phyloP scores from a whole-genome alignment of 2,888 invertebrate genomes.

The Tachina grossa region DNA sequence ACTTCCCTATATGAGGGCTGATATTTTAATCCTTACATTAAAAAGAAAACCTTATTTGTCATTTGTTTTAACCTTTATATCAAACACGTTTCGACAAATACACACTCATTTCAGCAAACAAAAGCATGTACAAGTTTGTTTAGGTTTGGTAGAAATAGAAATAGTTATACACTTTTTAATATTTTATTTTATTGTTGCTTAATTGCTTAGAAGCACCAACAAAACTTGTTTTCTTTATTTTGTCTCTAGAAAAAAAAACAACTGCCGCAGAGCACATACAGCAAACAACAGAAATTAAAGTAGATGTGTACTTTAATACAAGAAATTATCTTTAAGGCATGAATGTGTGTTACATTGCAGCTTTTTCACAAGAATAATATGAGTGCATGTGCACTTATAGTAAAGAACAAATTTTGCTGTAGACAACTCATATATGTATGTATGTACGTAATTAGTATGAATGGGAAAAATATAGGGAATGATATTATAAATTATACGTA shows the following conservation, averaged over 20 bases:
- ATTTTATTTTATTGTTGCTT: constrained; percentile 38
- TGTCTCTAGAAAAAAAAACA: constrained; percentile 33
- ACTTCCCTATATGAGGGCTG: neutral
- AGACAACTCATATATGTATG: neutral
- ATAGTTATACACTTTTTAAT: constrained; percentile 30
- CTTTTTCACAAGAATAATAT: constrained; percentile 6
- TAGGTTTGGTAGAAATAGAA: neutral
- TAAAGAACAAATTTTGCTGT: constrained; percentile 7
- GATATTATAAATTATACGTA: no score
- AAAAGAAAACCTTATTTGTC: neutral
- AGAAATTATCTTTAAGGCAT: constrained; percentile 9
- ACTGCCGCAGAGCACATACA: constrained; percentile 34
- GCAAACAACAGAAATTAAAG: constrained; percentile 11
- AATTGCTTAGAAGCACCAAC: constrained; percentile 62
- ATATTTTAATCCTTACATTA: neutral
- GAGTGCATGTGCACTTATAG: constrained; percentile 29
- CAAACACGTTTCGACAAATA: neutral
- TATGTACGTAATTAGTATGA: no score
- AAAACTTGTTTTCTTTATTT: constrained; percentile 33
- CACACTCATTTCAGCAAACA: neutral
- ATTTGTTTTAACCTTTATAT: constrained; percentile 16
- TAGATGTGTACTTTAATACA: neutral
- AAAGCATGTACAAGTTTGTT: neutral
- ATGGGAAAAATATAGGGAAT: no score
- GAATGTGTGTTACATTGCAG: constrained; percentile 13